Base-by-base conservation (phyloP, 2,797 vertebrate species). In the Epinephelus malabaricus region DNA sequence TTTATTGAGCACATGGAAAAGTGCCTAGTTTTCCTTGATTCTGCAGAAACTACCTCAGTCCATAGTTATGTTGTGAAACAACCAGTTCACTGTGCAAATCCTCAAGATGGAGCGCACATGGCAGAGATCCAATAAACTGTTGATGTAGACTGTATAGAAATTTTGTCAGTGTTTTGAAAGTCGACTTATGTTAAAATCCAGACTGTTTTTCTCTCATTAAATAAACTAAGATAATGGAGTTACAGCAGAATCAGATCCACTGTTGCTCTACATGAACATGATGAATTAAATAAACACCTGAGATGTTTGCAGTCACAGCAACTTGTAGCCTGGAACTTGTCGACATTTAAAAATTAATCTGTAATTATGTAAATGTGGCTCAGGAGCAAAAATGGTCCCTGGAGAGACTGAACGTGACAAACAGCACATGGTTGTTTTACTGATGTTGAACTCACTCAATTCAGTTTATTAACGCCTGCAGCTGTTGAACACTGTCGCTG, bases 61-160 rank as follows among this genome's bases (percentile, higher is more conserved):
- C 90, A 92, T 90, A 94, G 93, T 88, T 94, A 93, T 90, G 90
- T 63, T 72, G 68, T 92, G 88, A 92, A 76, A 73, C 80, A 88
- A 92, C 68, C 72, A 17, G 61, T 46, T 27, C 73, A 75, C 86
- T 76, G 70, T 66, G 63, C 59, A 30, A 66, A 55, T 75, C 56
- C 92, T 86, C 60, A 82, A 86, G 62, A 91, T 65, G 88, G 91
- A 86, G 73, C 87, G 76, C 83, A 83, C 85, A 66, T 95, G 95
- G 94, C 82, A n/a, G 25, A 68, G n/a, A 56, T 65, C 86, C 88
- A 88, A 21, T 71, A 5, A 75, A 83, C 78, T 77, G 79, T 69
- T 79, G 21, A 76, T 76, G 66, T 76, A 50, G 62, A 77, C 66
- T 66, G 60, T 89, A 83, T 77, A 86, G 76, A 71, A 82, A 64